Evolutionary conservation across 2,888 invertebrate genomes (phyloP).

Genomic region (Drosophila atroscutellata): DNA sequence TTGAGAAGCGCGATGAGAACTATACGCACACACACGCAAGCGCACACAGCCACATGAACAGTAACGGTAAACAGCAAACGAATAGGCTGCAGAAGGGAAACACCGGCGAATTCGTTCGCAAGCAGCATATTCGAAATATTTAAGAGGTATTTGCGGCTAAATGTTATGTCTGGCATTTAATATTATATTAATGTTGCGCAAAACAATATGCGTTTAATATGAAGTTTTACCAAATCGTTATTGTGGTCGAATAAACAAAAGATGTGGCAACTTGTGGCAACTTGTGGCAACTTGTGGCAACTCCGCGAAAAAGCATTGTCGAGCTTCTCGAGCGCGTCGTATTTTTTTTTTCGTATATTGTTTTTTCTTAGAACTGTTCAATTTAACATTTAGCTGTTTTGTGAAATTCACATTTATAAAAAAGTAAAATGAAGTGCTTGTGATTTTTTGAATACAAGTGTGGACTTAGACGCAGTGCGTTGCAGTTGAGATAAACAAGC

Average conservation of each 20-base stretch:
- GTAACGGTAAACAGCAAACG: neutral
- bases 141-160: neutral
- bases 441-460: neutral
- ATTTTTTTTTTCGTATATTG: neutral
- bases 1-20: slow-evolving; percentile 18
- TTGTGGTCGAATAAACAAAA: neutral
- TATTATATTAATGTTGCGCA: neutral
- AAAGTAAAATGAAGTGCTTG: neutral
- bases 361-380: neutral
- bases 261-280: slow-evolving; percentile 30
- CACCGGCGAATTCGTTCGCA: slow-evolving; percentile 30
- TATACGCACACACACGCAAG: slow-evolving; percentile 32
- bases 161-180: neutral
- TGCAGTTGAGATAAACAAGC: neutral
- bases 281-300: slow-evolving; percentile 21
- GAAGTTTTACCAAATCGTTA: neutral
- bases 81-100: neutral
- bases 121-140: neutral
- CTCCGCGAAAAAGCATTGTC: neutral
- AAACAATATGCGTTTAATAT: neutral
- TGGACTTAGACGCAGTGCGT: neutral
- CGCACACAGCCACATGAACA: slow-evolving; percentile 11
- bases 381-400: neutral
- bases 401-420: neutral
- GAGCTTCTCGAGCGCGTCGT: neutral